phyloP scores from a whole-genome alignment of 2,888 invertebrate genomes.

The Oscheius onirici region DNA sequence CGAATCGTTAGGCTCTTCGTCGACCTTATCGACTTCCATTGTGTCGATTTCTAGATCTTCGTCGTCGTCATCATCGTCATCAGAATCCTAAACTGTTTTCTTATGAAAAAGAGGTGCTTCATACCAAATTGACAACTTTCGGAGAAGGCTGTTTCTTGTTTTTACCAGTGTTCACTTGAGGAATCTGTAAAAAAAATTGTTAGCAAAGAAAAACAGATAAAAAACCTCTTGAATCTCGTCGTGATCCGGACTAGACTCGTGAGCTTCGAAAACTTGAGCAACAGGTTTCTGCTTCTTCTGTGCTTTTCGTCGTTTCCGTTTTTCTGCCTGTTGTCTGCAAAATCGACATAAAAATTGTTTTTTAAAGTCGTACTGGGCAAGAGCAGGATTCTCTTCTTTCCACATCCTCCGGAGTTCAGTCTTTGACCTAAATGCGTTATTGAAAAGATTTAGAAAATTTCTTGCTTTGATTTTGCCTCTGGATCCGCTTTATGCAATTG shows the following conservation, averaged over 20 bases:
- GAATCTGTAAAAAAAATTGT: slow-evolving; percentile 16
- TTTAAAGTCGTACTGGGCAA: too few relatives aligned
- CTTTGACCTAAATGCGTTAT: too few relatives aligned
- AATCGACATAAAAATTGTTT: too few relatives aligned
- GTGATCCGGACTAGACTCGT: slow-evolving; percentile 1
- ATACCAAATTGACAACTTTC: neutral
- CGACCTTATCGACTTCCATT: neutral
- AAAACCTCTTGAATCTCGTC: slow-evolving; percentile 12
- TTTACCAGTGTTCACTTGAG: neutral
- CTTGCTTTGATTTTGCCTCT: neutral
- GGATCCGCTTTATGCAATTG: neutral
- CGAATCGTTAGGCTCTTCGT: neutral
- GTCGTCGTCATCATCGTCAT: neutral
- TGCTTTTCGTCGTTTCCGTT: too few relatives aligned
- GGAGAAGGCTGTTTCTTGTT: neutral
- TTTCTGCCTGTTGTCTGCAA: too few relatives aligned
- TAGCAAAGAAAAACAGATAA: neutral
- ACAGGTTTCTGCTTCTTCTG: too few relatives aligned
- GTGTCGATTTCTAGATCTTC: neutral
- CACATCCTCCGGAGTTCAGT: too few relatives aligned
- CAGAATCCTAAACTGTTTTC: neutral
- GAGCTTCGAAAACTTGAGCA: neutral
- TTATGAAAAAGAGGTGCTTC: neutral
- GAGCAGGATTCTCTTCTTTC: too few relatives aligned
- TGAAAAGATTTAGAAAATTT: too few relatives aligned